Evolutionary conservation across 1,140 invertebrate species (phyloP).

Genomic region (Vollenhovia emeryi): DNA sequence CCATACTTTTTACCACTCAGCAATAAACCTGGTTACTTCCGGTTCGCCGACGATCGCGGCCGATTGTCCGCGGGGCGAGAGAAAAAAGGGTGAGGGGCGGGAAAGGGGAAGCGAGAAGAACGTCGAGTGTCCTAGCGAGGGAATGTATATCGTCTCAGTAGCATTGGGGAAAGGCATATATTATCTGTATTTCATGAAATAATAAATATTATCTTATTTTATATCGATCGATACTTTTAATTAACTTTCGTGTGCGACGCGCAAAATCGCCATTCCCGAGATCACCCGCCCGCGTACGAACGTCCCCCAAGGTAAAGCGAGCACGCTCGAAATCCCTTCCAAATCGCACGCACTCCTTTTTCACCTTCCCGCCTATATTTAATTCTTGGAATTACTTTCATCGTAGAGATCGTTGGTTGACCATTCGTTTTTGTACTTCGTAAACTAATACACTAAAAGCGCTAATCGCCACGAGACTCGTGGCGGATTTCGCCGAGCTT

Average conservation of each 20-base stretch:
- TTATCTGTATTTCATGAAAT: constrained; percentile 72
- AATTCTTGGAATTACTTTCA: constrained; percentile 55
- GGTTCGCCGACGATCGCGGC: neutral
- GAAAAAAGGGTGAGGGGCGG: neutral
- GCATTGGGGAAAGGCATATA: constrained; percentile 65
- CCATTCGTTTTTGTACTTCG: constrained; percentile 46
- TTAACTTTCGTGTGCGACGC: constrained; percentile 58
- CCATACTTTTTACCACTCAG: constrained; percentile 38
- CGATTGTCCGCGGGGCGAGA: neutral
- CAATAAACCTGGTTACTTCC: constrained; percentile 64
- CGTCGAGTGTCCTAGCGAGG: constrained; percentile 64
- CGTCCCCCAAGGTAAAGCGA: constrained; percentile 57
- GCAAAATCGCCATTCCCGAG: neutral
- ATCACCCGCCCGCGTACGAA: neutral
- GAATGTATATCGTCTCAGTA: constrained; percentile 57
- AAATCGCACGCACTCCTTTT: constrained; percentile 25
- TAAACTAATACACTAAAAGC: constrained; percentile 52
- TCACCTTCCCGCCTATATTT: constrained; percentile 7
- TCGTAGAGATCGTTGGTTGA: constrained; percentile 37
- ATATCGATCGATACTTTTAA: constrained; percentile 68
- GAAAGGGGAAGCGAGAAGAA: constrained; percentile 21
- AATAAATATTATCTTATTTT: constrained; percentile 76
- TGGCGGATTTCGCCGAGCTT: constrained; percentile 34
- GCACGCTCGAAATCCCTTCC: constrained; percentile 29
- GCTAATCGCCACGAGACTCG: neutral